Percentiles rank a stretch among this genome's conserved stretches.
Conservation (phyloP, 2,113 vertebrate genomes). For the Plecotus auritus region DNA sequence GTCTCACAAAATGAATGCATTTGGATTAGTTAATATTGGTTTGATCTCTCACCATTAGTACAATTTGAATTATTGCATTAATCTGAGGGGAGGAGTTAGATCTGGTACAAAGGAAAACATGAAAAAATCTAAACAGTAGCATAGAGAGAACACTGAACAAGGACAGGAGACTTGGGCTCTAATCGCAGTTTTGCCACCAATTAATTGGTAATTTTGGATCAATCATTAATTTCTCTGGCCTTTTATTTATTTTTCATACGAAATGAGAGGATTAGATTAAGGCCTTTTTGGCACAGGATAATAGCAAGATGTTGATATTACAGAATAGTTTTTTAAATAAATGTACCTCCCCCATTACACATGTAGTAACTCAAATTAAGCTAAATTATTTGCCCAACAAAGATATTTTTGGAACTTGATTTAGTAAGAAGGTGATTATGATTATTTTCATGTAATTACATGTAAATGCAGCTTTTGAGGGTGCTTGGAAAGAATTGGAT, state of each 20-base stretch:
- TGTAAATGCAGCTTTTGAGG: slow-evolving; percentile 12
- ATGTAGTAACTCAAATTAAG: background rate
- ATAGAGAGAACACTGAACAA: background rate
- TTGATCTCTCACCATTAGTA: background rate
- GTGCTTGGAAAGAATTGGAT: background rate
- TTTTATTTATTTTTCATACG: background rate
- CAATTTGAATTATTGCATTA: background rate
- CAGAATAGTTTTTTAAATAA: slow-evolving; percentile 8
- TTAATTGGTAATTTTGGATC: slow-evolving; percentile 13
- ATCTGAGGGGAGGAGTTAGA: background rate
- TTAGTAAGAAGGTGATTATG: background rate
- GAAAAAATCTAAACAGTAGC: background rate
- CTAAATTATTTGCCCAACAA: background rate
- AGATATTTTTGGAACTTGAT: slow-evolving; percentile 18
- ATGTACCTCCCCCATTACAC: background rate
- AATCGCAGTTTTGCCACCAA: background rate
- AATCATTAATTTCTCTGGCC: background rate
- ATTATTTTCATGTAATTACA: background rate
- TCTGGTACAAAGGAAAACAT: background rate
- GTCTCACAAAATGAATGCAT: background rate
- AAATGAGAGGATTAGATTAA: background rate
- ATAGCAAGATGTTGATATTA: background rate
- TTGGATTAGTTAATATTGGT: background rate
- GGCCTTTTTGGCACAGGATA: background rate
- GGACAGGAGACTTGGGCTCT: background rate